Conservation (phyloP, 2,888 invertebrate genomes). For the Mesorhabditis spiculigera region DNA sequence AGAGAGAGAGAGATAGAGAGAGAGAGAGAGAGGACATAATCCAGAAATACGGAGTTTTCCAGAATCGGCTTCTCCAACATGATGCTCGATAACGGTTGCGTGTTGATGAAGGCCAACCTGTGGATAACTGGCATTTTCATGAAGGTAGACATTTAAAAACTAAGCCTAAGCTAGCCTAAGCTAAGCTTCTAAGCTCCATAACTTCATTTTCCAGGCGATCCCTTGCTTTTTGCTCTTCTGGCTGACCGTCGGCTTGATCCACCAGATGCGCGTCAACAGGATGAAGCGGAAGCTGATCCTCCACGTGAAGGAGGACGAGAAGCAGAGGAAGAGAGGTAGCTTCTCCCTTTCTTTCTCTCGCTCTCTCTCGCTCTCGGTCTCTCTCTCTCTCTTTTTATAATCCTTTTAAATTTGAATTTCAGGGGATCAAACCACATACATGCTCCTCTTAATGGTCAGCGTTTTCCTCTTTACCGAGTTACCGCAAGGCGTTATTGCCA, state of each 20-base stretch:
- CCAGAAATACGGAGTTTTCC: no score
- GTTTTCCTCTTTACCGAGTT: conserved; percentile 75
- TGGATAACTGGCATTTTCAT: conserved; percentile 45
- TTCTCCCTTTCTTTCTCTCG: no score
- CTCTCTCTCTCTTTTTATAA: no score
- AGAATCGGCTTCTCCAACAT: conserved; percentile 36
- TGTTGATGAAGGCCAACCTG: conserved; percentile 38
- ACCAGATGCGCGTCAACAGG: conserved; percentile 26
- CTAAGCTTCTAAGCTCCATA: neutral
- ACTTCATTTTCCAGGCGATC: conserved; percentile 22
- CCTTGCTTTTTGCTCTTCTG: conserved; percentile 35
- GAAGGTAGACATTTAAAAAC: conserved; percentile 20
- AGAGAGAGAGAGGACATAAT: no score
- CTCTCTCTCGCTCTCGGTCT: no score
- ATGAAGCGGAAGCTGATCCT: conserved; percentile 32
- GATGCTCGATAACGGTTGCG: conserved; percentile 34
- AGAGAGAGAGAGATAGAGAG: neutral
- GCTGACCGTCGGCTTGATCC: conserved; percentile 35
- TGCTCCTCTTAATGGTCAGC: conserved; percentile 74
- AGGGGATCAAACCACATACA: conserved; percentile 69
- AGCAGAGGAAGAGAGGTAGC: conserved; percentile 8
- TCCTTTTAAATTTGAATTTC: neutral
- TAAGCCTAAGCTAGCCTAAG: neutral
- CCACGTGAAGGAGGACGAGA: conserved; percentile 31
- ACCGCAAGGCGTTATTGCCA: conserved; percentile 61